Conservation (phyloP, 2,113 vertebrate species). For the Syrmaticus mikado region DNA sequence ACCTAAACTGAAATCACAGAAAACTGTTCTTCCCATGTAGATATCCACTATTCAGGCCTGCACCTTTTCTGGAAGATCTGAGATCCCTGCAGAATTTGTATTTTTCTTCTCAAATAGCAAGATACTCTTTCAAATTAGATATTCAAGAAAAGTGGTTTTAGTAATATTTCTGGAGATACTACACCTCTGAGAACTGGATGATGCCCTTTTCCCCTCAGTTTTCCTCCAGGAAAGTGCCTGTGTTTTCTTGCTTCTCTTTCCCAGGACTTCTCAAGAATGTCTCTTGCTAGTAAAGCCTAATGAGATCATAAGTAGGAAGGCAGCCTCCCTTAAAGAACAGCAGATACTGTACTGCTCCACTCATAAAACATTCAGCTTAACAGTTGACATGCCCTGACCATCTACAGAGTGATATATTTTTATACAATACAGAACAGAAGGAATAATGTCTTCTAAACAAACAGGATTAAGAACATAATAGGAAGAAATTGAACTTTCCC, state of each 20-base stretch:
- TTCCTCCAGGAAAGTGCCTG: background rate
- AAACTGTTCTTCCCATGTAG: background rate
- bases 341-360: background rate
- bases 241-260: background rate
- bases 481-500: background rate
- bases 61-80: background rate
- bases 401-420: background rate
- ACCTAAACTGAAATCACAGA: background rate
- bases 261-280: background rate
- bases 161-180: background rate
- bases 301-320: background rate
- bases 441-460: background rate
- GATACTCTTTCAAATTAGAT: background rate
- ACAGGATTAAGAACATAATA: background rate
- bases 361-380: background rate
- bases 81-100: background rate
- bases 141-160: background rate
- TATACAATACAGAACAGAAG: background rate
- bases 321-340: background rate
- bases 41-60: background rate
- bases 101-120: constrained; percentile 1
- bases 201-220: background rate
- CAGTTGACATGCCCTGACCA: background rate
- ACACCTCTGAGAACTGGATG: background rate
- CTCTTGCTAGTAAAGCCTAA: background rate